A percentile compares a stretch with the other conserved stretches of the same genome.
phyloP scores from a whole-genome alignment of 2,888 invertebrate genomes.

The Agrenia bidenticulata region DNA sequence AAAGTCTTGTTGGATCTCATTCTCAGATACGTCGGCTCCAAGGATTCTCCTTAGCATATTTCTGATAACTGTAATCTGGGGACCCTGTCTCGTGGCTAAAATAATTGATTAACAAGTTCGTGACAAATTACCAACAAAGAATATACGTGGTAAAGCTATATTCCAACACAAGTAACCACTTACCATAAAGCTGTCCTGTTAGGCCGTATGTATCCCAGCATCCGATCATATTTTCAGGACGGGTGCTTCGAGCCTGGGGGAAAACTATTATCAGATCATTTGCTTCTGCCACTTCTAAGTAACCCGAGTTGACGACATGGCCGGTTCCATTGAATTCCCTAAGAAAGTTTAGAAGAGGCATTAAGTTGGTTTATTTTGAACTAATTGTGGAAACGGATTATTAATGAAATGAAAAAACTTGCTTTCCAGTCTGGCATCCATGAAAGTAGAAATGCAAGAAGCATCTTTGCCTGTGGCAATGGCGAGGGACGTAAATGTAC shows the following conservation, averaged over 20 bases:
- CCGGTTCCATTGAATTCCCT: constrained; percentile 48
- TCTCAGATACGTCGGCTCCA: constrained; percentile 33
- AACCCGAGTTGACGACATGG: constrained; percentile 48
- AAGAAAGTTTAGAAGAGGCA: background rate
- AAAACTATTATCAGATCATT: constrained; percentile 47
- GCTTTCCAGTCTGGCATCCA: constrained; percentile 45
- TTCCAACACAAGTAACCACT: background rate
- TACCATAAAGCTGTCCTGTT: constrained; percentile 45
- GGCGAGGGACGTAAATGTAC: constrained; percentile 42
- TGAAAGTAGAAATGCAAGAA: constrained; percentile 50
- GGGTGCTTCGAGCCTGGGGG: constrained; percentile 41
- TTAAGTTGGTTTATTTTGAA: too few relatives aligned
- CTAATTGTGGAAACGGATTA: background rate
- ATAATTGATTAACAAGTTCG: background rate
- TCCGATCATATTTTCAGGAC: constrained; percentile 43
- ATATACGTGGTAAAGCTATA: constrained; percentile 1
- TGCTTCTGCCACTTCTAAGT: constrained; percentile 46
- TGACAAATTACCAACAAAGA: too few relatives aligned
- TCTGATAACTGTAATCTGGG: constrained; percentile 42
- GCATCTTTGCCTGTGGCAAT: constrained; percentile 37
- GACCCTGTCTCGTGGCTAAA: constrained; percentile 44
- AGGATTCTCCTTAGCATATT: constrained; percentile 46
- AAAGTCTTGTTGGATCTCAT: background rate
- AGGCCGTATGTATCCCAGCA: constrained; percentile 52
- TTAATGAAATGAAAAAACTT: background rate